Evolutionary conservation across 2,888 invertebrate species (phyloP), one percentile per base, ranked within the genome.

Genomic region (Eurois occulta): DNA sequence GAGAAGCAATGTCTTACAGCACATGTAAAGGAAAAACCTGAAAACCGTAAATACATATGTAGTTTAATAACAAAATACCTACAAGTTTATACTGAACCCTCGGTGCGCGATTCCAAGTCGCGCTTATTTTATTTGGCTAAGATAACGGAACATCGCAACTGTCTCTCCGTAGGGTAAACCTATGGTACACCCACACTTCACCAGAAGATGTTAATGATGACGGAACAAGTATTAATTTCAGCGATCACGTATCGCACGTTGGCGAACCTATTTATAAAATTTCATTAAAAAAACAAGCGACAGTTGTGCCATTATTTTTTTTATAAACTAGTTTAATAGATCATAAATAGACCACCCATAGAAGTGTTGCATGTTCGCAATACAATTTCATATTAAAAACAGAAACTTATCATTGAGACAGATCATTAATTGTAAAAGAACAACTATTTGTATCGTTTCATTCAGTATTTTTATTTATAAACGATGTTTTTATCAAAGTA

Each of bases 291-390:
- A 76, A 58, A 10, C 16, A 1, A 60, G 24, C 2, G n/a, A 60
- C 18, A 52, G 55, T 71, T 46, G 52, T 43, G 46, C 0, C 66
- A 41, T 55, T 55, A 71, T 46, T 32, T 2, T 28, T 32, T 24
- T 64, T 7, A 28, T 71, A 77, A 62, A 66, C 46, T 21, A 62
- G 28, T 60, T 52, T 60, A 38, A 21, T 24, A 38, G 28, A 32
- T 79, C 67, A 60, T 69, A 84, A 79, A 84, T 72, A 84, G 35
- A 24, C 46, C 55, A 66, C 62, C 70, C 71, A 77, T 55, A 28
- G 60, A 55, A 41, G 24, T 41, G 32, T 28, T 28, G 48, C 1
- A 16, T 65, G 38, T n/a, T 58, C 10, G 4, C 10, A 43, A 21
- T 24, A 72, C 16, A 28, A 65, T 69, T 77, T 60, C 11, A 48